Base-by-base conservation (phyloP, 2,797 vertebrate genomes). In the Chelon auratus region DNA sequence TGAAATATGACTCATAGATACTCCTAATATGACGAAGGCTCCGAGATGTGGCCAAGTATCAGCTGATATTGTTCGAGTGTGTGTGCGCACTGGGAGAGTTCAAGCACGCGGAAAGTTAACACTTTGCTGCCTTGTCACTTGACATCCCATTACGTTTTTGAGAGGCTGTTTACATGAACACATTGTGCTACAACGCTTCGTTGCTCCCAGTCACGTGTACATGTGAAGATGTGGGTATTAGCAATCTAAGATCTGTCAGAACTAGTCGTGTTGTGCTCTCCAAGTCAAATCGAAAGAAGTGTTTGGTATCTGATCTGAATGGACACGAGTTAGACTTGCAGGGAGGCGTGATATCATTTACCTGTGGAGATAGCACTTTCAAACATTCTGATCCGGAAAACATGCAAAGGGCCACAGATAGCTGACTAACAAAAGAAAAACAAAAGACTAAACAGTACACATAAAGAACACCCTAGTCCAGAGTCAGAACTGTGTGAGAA, bases 1-100 rank as follows among this genome's bases (percentile, higher is more conserved):
- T 48, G 51, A 82, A 74, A 82, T 76, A 75, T 30, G 56, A 74
- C 81, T 72, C 57, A 63, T 33, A 8, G 43, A 4, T 45, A 17
- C 15, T n/a, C 43, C 30, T 33, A 33, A 33, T 33, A 33, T 8
- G 30, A 33, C 30, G 30, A 33, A 33, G 30, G 78, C 20, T 81
- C 39, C 65, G 68, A 37, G 47, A 75, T 55, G 78, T 61, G 20
- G 57, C 26, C 12, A 9, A 63, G 79, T 80, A 68, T 87, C 85
- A 82, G 72, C 61, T 87, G 75, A 75, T 71, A 47, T 68, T 69
- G 48, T 54, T 47, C 77, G 36, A 51, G 65, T 70, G 24, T 65
- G 24, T 65, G 68, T 53, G 64, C 18, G 39, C 40, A 60, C 13
- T 37, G 18, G 50, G 55, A 64, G 43, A 39, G 58, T 24, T 55